These are phyloP conservation scores for Clivina fossor DNA, from an alignment of 2,888 invertebrate genomes.

Conservation along the genomic window DNA sequence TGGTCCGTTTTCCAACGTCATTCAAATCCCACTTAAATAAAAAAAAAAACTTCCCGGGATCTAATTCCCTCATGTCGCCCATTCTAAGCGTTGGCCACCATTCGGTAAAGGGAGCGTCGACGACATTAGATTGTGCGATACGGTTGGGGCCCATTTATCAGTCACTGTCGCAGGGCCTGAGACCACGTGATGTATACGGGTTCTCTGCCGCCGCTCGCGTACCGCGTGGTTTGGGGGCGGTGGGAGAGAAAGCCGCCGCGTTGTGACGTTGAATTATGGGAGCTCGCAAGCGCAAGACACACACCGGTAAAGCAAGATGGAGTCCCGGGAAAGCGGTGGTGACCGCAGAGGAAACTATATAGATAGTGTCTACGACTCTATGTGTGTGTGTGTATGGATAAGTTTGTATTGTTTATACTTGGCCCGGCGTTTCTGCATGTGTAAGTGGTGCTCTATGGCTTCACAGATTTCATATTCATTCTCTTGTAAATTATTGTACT, in stretches of 20 bases:
- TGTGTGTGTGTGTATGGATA: not conserved
- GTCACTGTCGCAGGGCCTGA: constrained; percentile 27
- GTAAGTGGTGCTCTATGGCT: not conserved
- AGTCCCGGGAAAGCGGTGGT: constrained; percentile 6
- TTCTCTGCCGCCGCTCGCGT: constrained; percentile 4
- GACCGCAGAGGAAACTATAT: constrained; percentile 12
- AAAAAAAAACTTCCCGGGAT: constrained; percentile 20
- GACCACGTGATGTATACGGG: constrained; percentile 29
- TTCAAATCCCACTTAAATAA: constrained; percentile 29
- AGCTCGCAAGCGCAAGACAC: constrained; percentile 17
- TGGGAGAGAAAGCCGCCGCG: constrained; percentile 3
- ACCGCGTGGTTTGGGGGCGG: not conserved
- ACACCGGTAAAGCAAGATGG: constrained; percentile 15
- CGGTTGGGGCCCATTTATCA: constrained; percentile 24
- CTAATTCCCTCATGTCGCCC: too few relatives aligned
- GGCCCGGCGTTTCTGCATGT: not conserved
- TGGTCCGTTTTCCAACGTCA: not conserved
- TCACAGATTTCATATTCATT: constrained; percentile 22
- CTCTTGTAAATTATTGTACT: not conserved
- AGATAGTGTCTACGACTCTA: not conserved
- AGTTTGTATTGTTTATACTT: constrained; percentile 20
- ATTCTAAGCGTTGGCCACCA: constrained; percentile 19
- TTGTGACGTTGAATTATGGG: constrained; percentile 14
- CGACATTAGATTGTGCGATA: constrained; percentile 24
- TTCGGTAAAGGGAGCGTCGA: not conserved